Evolutionary conservation across 1,140 invertebrate species (phyloP).

Genomic region (Heterodera schachtii): DNA sequence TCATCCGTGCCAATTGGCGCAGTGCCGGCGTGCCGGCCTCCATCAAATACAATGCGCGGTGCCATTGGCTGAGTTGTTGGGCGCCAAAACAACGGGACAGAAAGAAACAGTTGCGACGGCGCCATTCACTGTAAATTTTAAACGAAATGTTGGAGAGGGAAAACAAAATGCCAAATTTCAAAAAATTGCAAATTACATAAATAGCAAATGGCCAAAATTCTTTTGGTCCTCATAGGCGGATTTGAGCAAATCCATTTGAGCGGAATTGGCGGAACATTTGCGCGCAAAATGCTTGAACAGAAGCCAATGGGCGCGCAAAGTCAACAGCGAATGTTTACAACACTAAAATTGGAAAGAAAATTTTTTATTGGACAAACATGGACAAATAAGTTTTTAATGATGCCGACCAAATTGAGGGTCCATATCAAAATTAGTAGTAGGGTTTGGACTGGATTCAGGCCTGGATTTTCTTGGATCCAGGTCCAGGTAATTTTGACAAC

Average conservation of each 20-base stretch:
- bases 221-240: slow-evolving; percentile 24
- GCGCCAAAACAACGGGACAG: background rate
- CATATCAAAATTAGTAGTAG: too few relatives aligned
- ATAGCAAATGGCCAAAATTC: slow-evolving; percentile 35
- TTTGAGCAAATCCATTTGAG: background rate
- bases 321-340: slow-evolving; percentile 18
- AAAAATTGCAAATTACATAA: slow-evolving; percentile 17
- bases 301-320: slow-evolving; percentile 25
- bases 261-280: background rate
- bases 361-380: too few relatives aligned
- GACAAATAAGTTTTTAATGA: too few relatives aligned
- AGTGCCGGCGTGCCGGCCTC: slow-evolving; percentile 20
- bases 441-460: too few relatives aligned
- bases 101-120: slow-evolving; percentile 29
- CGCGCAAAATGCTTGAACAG: slow-evolving; percentile 15
- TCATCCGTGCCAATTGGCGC: slow-evolving; percentile 31
- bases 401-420: too few relatives aligned
- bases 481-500: too few relatives aligned
- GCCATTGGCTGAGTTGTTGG: slow-evolving; percentile 17
- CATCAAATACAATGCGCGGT: slow-evolving; percentile 16
- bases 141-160: background rate
- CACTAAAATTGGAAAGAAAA: background rate
- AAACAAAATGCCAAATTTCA: background rate
- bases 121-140: slow-evolving; percentile 32
- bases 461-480: too few relatives aligned